Evolutionary conservation across 2,113 vertebrate genomes (phyloP), one percentile per base, ranked within the genome.

Genomic region (Brachirus orientalis): DNA sequence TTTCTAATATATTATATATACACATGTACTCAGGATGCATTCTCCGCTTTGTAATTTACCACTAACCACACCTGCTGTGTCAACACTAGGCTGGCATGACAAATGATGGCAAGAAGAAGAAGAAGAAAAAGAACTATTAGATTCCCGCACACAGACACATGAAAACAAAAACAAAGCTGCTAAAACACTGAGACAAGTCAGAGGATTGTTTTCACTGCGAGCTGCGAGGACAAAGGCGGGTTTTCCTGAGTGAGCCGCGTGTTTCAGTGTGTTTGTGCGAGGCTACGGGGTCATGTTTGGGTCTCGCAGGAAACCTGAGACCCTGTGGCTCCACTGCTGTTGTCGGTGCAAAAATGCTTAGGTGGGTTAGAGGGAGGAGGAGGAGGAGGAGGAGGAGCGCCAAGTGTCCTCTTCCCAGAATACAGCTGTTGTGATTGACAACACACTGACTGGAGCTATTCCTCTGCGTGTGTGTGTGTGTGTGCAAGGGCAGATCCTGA

Each of bases 351-450:
- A 79, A 87, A 80, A 76, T 72, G 61, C 69, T 84, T 50, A 71
- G 64, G 67, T 35, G 74, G 64, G 68, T 75, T 51, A 14, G 61
- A 68, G 72, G 65, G 56, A 33, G 77, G 68, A 35, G 59, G 80
- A 28, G 28, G 28, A 65, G 28, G 14, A 14, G 40, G 40, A 43
- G 40, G 40, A 43, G 40, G 40, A 12, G 62, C 52, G 53, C 12
- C 38, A 47, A 55, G 41, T 63, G 33, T 63, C 35, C 41, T 55
- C 52, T 77, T 87, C 78, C 84, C 67, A 76, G 78, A 88, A 87
- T 65, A 74, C 75, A 86, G 77, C 79, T 81, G 79, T 52, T 63
- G 22, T 65, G 75, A 86, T n/a, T 73, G 80, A 86, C 51, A 35
- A 41, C 56, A 37, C 48, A 52, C 69, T 59, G 72, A 75, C 63